phyloP scores from a whole-genome alignment of 2,888 invertebrate genomes.

The Synanthedon tipuliformis region DNA sequence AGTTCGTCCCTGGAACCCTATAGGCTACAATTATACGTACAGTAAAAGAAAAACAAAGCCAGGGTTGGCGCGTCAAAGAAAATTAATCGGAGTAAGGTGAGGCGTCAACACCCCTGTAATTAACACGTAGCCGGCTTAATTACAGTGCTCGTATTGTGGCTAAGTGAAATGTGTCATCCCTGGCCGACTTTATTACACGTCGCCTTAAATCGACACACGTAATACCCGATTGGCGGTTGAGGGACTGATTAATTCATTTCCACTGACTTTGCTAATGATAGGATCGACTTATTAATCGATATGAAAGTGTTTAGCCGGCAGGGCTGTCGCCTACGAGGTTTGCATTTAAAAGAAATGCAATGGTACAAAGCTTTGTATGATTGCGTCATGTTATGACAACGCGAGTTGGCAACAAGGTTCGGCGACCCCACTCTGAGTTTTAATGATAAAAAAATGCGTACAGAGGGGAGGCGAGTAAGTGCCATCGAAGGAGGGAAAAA shows the following conservation, averaged over 20 bases:
- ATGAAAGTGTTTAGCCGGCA: background rate
- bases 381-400: slow-evolving; percentile 68
- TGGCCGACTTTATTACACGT: slow-evolving; percentile 10
- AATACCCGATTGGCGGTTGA: slow-evolving; percentile 11
- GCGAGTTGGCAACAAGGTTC: slow-evolving; percentile 63
- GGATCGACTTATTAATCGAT: background rate
- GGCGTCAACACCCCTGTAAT: slow-evolving; percentile 37
- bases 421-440: slow-evolving; percentile 67
- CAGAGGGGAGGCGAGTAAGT: slow-evolving; percentile 65
- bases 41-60: slow-evolving; percentile 37
- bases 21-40: slow-evolving; percentile 10
- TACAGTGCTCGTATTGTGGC: slow-evolving; percentile 37
- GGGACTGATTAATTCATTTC: slow-evolving; percentile 15
- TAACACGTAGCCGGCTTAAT: slow-evolving; percentile 55
- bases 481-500: slow-evolving; percentile 67
- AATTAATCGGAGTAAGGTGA: slow-evolving; percentile 39
- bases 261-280: slow-evolving; percentile 8
- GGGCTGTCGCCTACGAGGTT: background rate
- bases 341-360: slow-evolving; percentile 14
- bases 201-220: slow-evolving; percentile 14
- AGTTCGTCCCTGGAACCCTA: no score
- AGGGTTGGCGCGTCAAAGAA: slow-evolving; percentile 26
- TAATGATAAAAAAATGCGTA: slow-evolving; percentile 72
- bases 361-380: slow-evolving; percentile 50
- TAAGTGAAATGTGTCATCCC: slow-evolving; percentile 56